A percentile compares a stretch with the other conserved stretches of the same genome.
Evolutionary conservation across 2,797 vertebrate genomes (phyloP).

Genomic region (Dromococcyx pavoninus): DNA sequence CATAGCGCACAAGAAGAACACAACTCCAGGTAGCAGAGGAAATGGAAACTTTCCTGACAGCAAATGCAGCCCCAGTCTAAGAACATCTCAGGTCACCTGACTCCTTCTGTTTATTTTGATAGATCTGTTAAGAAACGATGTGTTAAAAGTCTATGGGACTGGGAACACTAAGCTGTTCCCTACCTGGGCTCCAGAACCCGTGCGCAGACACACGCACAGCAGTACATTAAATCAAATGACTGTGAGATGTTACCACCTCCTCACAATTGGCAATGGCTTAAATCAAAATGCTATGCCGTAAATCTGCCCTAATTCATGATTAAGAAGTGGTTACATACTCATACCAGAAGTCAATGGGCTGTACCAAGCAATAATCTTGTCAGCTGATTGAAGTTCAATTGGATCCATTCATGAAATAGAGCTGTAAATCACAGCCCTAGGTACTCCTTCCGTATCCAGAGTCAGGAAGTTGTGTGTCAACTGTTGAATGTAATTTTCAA

Average conservation of each 20-base stretch:
- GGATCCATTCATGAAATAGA: constrained; percentile 33
- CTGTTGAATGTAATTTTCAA: background rate
- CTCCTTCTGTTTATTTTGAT: background rate
- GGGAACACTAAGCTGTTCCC: background rate
- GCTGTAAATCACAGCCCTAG: constrained; percentile 32
- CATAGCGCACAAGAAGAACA: background rate
- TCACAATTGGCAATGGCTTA: constrained; percentile 21
- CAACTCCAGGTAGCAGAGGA: background rate
- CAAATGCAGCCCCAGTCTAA: background rate
- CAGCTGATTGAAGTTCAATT: constrained; percentile 38
- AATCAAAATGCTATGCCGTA: constrained; percentile 11
- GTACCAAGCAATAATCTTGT: constrained; percentile 27
- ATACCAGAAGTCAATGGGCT: background rate
- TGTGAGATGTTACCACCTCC: background rate
- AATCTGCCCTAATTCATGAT: constrained; percentile 26
- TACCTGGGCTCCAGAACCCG: background rate
- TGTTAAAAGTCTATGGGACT: background rate
- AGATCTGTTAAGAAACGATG: background rate
- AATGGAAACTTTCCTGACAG: background rate
- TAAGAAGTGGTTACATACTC: constrained; percentile 19
- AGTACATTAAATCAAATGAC: constrained; percentile 21
- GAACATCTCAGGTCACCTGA: background rate
- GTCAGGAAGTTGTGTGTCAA: background rate
- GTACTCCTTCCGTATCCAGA: background rate
- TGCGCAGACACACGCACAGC: background rate